Evolutionary conservation across 2,888 invertebrate species (phyloP), one percentile per base, ranked within the genome.

Genomic region (Pollenia angustigena): DNA sequence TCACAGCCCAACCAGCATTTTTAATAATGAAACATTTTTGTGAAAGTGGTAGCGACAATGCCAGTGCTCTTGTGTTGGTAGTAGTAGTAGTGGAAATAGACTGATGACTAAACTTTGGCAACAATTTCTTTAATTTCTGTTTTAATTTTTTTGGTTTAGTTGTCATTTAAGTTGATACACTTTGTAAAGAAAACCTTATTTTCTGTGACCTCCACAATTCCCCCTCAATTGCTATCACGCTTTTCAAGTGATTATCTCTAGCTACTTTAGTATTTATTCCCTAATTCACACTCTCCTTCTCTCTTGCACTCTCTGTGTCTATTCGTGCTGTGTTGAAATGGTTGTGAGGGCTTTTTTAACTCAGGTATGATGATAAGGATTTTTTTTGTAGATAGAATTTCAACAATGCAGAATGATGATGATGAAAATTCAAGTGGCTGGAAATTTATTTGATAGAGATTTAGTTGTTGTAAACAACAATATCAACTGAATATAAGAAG

Each of bases 341-440:
- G 48, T 44, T 50, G 58, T 50, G 44, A 48, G 50, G 64, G 16
- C 76, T 12, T 68, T 12, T 72, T 71, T 1, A 50, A 62, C 50
- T 69, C 72, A 85, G 85, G 85, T 85, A 82, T 62, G 68, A 69
- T 68, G 72, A 42, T 74, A 42, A 48, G 32, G 44, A 7, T 56
- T 46, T 54, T 23, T 74, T 74, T 64, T 50, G 58, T 52, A 69
- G 60, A 56, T 58, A 54, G 32, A 80, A 83, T 86, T 83, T 80
- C 86, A 64, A 83, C 86, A 86, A 86, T 86, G 83, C 83, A 23
- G 76, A 81, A 86, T 75, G 81, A 81, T 81, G 80, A 80, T 75
- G 86, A 74, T 83, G 83, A 83, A 86, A 81, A 83, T 72, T 81
- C 83, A 86, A 86, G 86, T 86, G 83, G 83, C 76, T 83, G 86